These are phyloP conservation scores for Papilio xuthus DNA, from an alignment of 1,140 invertebrate species.

Conservation along the genomic window DNA sequence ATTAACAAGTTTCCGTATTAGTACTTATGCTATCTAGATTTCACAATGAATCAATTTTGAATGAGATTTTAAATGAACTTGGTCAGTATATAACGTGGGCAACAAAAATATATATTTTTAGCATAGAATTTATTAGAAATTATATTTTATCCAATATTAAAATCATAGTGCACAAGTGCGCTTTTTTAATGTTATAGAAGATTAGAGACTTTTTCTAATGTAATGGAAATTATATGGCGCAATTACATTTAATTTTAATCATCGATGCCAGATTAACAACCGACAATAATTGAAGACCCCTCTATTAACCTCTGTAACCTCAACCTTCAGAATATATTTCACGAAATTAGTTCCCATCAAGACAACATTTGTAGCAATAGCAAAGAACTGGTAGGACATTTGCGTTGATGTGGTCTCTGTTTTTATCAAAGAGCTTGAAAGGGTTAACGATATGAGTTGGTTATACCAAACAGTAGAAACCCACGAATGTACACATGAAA, in stretches of 20 bases:
- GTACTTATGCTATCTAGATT: conserved; percentile 6
- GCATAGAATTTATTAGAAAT: too few relatives aligned
- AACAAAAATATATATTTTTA: background rate
- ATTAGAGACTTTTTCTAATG: too few relatives aligned
- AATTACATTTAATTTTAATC: background rate
- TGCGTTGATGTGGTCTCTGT: too few relatives aligned
- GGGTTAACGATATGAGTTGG: too few relatives aligned
- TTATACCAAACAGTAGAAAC: too few relatives aligned
- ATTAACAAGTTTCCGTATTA: conserved; percentile 31
- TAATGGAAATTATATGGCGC: background rate
- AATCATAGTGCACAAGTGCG: background rate
- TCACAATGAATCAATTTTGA: background rate
- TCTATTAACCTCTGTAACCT: background rate
- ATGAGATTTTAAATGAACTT: background rate
- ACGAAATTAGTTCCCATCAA: background rate
- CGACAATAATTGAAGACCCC: conserved; percentile 1
- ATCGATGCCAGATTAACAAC: background rate
- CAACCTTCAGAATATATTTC: background rate
- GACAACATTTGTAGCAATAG: too few relatives aligned
- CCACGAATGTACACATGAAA: too few relatives aligned
- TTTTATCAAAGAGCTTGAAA: too few relatives aligned
- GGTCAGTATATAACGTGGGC: background rate
- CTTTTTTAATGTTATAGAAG: background rate
- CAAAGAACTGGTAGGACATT: background rate
- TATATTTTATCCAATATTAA: too few relatives aligned